These are phyloP conservation scores for Xiphorhynchus erythropygius DNA, from an alignment of 2,797 vertebrate species.

Conservation along the genomic window DNA sequence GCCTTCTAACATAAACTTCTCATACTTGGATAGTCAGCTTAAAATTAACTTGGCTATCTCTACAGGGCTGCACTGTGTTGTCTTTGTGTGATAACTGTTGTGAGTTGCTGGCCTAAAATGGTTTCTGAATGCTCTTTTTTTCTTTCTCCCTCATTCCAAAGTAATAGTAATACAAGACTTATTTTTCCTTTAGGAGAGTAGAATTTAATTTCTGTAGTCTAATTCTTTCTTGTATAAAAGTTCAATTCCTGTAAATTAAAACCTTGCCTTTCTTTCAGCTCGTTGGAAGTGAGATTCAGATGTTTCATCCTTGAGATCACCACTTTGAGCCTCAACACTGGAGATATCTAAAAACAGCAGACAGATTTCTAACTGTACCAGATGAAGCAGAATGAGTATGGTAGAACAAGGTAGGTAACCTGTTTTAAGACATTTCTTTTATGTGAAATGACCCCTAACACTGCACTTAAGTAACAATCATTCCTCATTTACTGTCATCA, in stretches of 20 bases:
- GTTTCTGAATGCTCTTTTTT: background rate
- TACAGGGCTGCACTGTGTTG: background rate
- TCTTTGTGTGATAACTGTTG: background rate
- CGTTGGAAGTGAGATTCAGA: background rate
- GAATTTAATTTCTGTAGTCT: background rate
- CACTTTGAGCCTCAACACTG: background rate
- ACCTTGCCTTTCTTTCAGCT: background rate
- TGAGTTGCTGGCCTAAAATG: background rate
- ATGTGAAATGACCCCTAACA: background rate
- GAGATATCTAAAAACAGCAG: background rate
- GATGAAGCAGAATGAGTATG: background rate
- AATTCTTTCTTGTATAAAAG: background rate
- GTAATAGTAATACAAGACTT: background rate
- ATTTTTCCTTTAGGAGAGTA: background rate
- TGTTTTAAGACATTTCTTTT: background rate
- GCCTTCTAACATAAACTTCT: background rate
- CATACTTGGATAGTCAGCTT: background rate
- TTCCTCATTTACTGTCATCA: background rate
- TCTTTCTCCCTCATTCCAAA: background rate
- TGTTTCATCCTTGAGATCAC: background rate
- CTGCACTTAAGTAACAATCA: background rate
- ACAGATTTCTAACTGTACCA: background rate
- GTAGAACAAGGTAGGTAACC: background rate
- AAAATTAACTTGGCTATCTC: background rate
- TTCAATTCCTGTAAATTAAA: background rate